Evolutionary conservation across 2,888 invertebrate genomes (phyloP).

Genomic region (Nymphalis c-album): DNA sequence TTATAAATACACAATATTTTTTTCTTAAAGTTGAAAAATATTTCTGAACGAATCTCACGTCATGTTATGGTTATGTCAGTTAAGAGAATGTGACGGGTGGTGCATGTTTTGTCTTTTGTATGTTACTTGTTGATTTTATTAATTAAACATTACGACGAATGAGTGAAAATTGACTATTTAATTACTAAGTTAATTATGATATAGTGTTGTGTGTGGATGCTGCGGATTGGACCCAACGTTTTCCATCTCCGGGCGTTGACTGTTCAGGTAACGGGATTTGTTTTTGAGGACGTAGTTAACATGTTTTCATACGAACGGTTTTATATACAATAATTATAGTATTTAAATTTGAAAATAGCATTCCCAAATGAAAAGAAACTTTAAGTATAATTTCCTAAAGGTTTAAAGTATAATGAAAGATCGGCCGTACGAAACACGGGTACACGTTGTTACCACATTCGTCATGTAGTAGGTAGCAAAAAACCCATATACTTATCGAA

Average conservation of each 20-base stretch:
- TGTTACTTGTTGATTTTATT: slow-evolving; percentile 76
- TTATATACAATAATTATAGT: neutral
- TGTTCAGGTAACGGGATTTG: slow-evolving; percentile 78
- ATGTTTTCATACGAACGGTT: slow-evolving; percentile 18
- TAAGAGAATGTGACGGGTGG: slow-evolving; percentile 68
- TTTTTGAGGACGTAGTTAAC: slow-evolving; percentile 68
- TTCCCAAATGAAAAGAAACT: neutral
- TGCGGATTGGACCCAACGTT: slow-evolving; percentile 49
- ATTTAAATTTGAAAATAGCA: neutral
- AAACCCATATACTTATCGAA: slow-evolving; percentile 27
- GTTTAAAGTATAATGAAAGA: neutral
- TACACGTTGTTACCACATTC: slow-evolving; percentile 32
- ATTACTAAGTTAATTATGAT: slow-evolving; percentile 57
- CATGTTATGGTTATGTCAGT: slow-evolving; percentile 49
- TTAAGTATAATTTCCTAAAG: neutral
- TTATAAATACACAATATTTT: neutral
- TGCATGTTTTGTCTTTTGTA: slow-evolving; percentile 69
- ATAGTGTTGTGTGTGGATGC: slow-evolving; percentile 52
- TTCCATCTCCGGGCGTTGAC: slow-evolving; percentile 52
- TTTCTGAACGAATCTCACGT: slow-evolving; percentile 45
- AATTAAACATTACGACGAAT: slow-evolving; percentile 59
- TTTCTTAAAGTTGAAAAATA: neutral
- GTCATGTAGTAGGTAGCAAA: slow-evolving; percentile 30
- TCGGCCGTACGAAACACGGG: slow-evolving; percentile 26
- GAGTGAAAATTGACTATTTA: slow-evolving; percentile 54